These are phyloP conservation scores for Garrulus glandarius DNA, from an alignment of 2,797 vertebrate species.

Conservation along the genomic window DNA sequence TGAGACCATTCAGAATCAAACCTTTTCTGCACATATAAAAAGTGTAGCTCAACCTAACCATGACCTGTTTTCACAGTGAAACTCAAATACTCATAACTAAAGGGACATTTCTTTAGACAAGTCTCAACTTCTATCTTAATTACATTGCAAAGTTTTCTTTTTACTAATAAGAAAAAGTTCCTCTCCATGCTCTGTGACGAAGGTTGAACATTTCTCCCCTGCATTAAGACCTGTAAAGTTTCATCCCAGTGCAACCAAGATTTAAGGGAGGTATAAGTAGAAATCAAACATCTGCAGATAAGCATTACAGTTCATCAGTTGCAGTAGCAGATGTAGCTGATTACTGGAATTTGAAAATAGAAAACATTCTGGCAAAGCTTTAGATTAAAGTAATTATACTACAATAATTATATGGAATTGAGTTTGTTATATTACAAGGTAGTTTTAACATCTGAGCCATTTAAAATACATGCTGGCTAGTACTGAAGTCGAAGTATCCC, in stretches of 20 bases:
- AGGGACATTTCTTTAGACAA: neutral
- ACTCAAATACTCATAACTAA: neutral
- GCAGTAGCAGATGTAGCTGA: slow-evolving; percentile 31
- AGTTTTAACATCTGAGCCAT: slow-evolving; percentile 38
- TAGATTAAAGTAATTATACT: slow-evolving; percentile 62
- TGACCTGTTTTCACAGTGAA: neutral
- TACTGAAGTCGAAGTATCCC: slow-evolving; percentile 9
- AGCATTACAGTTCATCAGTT: neutral
- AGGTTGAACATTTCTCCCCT: neutral
- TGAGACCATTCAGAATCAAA: accelerated
- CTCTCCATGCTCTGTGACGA: neutral
- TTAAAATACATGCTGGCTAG: slow-evolving; percentile 4
- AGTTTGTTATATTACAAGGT: slow-evolving; percentile 62
- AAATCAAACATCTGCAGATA: slow-evolving; percentile 16
- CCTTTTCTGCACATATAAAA: neutral
- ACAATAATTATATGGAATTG: slow-evolving; percentile 54
- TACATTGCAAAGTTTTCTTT: neutral
- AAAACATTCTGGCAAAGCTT: slow-evolving; percentile 37
- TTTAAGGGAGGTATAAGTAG: neutral
- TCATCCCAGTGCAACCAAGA: neutral
- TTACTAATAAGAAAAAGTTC: neutral
- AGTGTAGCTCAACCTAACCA: neutral
- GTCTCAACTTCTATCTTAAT: neutral
- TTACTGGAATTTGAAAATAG: slow-evolving; percentile 60
- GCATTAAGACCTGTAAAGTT: neutral